Evolutionary conservation across 2,888 invertebrate genomes (phyloP).

Genomic region (Oegoconia quadripuncta): DNA sequence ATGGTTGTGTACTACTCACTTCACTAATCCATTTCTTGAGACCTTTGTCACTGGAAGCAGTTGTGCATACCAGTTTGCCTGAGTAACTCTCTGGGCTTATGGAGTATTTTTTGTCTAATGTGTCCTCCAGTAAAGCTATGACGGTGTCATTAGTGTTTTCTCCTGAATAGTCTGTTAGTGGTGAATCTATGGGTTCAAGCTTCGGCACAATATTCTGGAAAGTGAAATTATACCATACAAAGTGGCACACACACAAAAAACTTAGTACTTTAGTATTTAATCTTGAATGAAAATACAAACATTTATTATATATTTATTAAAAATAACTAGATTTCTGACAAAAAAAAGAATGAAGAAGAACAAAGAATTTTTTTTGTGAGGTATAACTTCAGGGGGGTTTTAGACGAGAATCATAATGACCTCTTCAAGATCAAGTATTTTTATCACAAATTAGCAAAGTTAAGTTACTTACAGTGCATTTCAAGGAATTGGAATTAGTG

Average conservation of each 20-base stretch:
- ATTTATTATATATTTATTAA: no score
- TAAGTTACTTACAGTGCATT: slow-evolving; percentile 45
- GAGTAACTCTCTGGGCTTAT: slow-evolving; percentile 39
- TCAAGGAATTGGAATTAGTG: slow-evolving; percentile 26
- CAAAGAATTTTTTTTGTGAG: no score
- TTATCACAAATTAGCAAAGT: neutral
- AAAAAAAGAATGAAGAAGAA: no score
- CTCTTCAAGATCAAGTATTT: no score
- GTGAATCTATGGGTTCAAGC: slow-evolving; percentile 64
- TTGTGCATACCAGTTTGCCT: slow-evolving; percentile 37
- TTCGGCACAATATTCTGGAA: slow-evolving; percentile 64
- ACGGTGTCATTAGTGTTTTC: slow-evolving; percentile 67
- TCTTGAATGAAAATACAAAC: no score
- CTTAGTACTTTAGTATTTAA: no score
- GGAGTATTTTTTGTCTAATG: slow-evolving; percentile 49
- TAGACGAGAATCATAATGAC: no score
- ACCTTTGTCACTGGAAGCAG: slow-evolving; percentile 34
- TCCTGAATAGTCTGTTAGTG: slow-evolving; percentile 61
- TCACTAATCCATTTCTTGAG: slow-evolving; percentile 64
- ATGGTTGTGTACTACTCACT: slow-evolving; percentile 70
- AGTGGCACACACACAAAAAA: no score
- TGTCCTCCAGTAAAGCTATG: slow-evolving; percentile 55
- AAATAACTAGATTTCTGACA: no score
- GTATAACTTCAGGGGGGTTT: no score
- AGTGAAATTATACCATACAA: no score